These are phyloP conservation scores for Cherax quadricarinatus DNA, from an alignment of 1,140 invertebrate genomes.

Conservation along the genomic window DNA sequence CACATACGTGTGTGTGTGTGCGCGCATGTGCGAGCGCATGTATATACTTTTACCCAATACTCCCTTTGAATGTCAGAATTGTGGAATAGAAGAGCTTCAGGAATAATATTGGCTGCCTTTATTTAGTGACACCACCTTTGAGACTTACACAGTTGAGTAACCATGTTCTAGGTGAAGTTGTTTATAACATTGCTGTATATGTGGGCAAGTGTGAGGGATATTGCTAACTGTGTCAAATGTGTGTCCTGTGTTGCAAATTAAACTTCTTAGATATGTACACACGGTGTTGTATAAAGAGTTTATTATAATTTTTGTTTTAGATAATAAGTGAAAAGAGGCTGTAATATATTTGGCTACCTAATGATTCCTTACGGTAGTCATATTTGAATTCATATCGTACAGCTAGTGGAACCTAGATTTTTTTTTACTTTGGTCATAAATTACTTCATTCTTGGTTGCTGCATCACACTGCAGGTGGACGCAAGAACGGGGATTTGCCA, in stretches of 20 bases:
- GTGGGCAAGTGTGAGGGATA: background rate
- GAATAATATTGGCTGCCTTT: no score
- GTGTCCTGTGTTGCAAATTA: background rate
- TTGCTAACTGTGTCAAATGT: background rate
- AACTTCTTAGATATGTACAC: no score
- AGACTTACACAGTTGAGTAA: background rate
- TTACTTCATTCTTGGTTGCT: no score
- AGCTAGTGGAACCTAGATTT: background rate
- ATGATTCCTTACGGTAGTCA: no score
- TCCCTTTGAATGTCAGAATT: no score
- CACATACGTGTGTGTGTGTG: no score
- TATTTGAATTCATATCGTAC: background rate
- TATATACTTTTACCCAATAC: no score
- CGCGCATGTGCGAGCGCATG: no score
- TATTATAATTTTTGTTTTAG: background rate
- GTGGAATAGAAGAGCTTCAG: no score
- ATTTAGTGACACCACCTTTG: no score
- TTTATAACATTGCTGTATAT: background rate
- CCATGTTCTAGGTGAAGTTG: background rate
- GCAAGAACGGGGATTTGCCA: conserved; percentile 52
- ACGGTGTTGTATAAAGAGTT: no score
- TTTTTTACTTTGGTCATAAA: no score
- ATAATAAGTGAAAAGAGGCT: background rate
- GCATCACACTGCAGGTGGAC: conserved; percentile 56
- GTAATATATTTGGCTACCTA: background rate